Evolutionary conservation across 2,888 invertebrate species (phyloP), one percentile per base, ranked within the genome.

Genomic region (Drosophila setosimentum): DNA sequence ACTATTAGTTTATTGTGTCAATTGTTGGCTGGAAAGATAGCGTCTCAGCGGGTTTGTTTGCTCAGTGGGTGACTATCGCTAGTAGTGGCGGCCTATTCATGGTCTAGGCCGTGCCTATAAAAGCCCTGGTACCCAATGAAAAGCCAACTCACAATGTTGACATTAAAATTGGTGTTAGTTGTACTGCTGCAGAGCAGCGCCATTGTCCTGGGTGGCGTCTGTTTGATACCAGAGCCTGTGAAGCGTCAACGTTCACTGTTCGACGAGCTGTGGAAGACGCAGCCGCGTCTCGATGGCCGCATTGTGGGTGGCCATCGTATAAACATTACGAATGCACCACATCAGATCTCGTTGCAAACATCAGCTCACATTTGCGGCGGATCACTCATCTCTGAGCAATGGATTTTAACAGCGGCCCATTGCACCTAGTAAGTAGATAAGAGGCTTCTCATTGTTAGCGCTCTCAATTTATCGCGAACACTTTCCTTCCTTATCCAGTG

Each of bases 391-490:
- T 89, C 91, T n/a, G 72, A 88, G 1, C 85, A 91, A 35, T 93
- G 93, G 93, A 80, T 93, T 32, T 64, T 93, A 8, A 93, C 93
- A 0, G 93, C 93, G 8, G 93, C 93, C 0, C 93, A 93, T 72
- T 93, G 93, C 48, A 93, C 93, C 40, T 78, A 82, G 93, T 93
- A 84, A 83, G 89, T 87, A 6, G 10, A 8, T 13, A 0, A 3
- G 16, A 5, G 33, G 8, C 7, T 16, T n/a, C 18, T 29, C 55
- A 27, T 2, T 53, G 32, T 13, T 8, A 0, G 0, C 1, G 16
- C 7, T 13, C 8, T 11, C 27, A 2, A 3, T 2, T 2, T 11
- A 24, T 13, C 0, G 4, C 2, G 0, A 18, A 21, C 10, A 3
- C n/a, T 16, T 48, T 7, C 18, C 54, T 40, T n/a, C n/a, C n/a